These are phyloP conservation scores for Dendroctonus valens DNA, from an alignment of 1,140 invertebrate species.

Conservation along the genomic window DNA sequence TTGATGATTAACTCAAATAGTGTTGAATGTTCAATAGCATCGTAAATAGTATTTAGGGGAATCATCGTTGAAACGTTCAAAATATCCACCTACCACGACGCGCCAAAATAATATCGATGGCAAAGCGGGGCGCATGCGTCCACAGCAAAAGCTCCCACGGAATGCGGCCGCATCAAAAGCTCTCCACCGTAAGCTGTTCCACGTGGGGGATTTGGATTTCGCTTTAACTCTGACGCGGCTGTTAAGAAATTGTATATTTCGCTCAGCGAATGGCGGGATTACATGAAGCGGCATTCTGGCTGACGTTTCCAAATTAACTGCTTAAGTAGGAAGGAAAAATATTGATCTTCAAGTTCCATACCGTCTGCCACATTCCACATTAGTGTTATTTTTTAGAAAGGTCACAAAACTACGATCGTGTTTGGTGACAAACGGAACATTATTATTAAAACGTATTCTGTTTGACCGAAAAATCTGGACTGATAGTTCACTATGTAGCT, in stretches of 20 bases:
- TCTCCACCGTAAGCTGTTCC: not conserved
- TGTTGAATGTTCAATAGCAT: too few species aligned
- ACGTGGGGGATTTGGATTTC: slow-evolving; percentile 24
- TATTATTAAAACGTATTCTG: too few species aligned
- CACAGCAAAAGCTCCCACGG: not conserved
- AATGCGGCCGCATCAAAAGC: slow-evolving; percentile 5
- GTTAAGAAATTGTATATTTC: slow-evolving; percentile 5
- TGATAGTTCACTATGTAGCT: not conserved
- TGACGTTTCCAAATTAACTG: slow-evolving; percentile 8
- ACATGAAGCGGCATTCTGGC: not conserved
- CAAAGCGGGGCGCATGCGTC: slow-evolving; percentile 1
- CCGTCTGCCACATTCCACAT: not conserved
- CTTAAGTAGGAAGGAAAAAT: not conserved
- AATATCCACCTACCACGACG: too few species aligned
- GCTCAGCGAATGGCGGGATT: not conserved
- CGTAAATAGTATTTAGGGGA: too few species aligned
- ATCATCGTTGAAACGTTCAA: too few species aligned
- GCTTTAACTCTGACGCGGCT: slow-evolving; percentile 3
- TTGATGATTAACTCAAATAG: too few species aligned
- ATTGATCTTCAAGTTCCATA: not conserved
- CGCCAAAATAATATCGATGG: slow-evolving; percentile 2
- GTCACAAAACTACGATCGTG: not conserved
- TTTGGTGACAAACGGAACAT: not conserved
- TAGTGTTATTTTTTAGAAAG: not conserved
- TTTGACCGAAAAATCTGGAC: not conserved